Conservation (phyloP, 2,888 invertebrate species). For the Cheilosia pagana region DNA sequence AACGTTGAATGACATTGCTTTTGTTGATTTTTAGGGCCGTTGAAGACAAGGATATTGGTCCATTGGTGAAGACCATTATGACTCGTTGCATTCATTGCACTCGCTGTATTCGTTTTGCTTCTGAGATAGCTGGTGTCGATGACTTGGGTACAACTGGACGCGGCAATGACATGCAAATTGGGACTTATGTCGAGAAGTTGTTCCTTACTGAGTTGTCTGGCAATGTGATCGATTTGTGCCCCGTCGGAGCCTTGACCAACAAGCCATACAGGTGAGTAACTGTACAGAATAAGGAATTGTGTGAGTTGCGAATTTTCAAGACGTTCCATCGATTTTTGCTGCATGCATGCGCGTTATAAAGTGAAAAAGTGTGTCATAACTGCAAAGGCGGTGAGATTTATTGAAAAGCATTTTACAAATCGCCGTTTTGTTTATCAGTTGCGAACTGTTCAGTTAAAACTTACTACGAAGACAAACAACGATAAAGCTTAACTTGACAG, state of each 20-base stretch:
- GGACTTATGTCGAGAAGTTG: conserved; percentile 99
- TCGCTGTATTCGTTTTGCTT: conserved; percentile 98
- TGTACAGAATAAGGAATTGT: background rate
- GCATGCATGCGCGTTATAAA: background rate
- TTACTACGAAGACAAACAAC: too few relatives aligned
- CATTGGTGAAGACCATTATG: conserved; percentile 99
- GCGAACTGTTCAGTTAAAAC: too few relatives aligned
- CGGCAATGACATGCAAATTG: conserved; percentile 98
- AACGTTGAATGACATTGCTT: conserved; percentile 1
- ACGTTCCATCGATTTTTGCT: conserved; percentile 6
- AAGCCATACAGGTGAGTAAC: conserved; percentile 91
- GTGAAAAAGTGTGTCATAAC: too few relatives aligned
- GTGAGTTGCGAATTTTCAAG: background rate
- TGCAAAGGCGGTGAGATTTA: too few relatives aligned
- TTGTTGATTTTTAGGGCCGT: conserved; percentile 89
- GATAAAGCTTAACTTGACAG: too few relatives aligned
- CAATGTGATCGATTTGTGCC: conserved; percentile 99
- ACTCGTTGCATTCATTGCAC: conserved; percentile 99
- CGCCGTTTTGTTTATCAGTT: too few relatives aligned
- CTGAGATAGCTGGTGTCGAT: conserved; percentile 99
- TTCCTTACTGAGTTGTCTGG: conserved; percentile 98
- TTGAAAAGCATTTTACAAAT: too few relatives aligned
- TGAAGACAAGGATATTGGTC: conserved; percentile 99
- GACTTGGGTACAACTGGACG: conserved; percentile 97
- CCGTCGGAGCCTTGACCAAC: conserved; percentile 98